phyloP scores from a whole-genome alignment of 2,888 invertebrate species.

The Chloromyia formosa region DNA sequence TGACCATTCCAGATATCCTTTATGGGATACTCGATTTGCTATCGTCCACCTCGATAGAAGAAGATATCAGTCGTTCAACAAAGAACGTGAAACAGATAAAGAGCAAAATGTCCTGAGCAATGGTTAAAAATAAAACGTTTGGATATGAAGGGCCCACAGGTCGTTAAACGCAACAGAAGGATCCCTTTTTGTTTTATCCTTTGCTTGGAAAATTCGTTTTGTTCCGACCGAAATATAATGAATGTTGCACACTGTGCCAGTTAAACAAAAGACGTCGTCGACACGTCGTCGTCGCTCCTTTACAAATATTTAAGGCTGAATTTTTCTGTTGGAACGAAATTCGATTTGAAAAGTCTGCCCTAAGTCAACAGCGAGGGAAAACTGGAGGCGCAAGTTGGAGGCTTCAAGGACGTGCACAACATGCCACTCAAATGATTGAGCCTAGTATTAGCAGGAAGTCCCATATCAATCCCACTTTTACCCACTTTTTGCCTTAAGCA shows the following conservation, averaged over 20 bases:
- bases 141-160: neutral
- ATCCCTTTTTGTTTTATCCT: slow-evolving; percentile 15
- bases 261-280: slow-evolving; percentile 26
- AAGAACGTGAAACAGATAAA: slow-evolving; percentile 32
- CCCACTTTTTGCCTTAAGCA: no score
- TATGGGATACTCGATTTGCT: slow-evolving; percentile 6
- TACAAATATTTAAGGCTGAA: slow-evolving; percentile 46
- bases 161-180: neutral
- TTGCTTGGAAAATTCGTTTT: slow-evolving; percentile 30
- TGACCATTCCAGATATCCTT: slow-evolving; percentile 29
- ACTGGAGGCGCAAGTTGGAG: neutral
- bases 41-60: neutral
- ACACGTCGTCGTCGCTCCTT: slow-evolving; percentile 11
- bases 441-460: no score
- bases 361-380: neutral
- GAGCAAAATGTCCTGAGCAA: neutral
- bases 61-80: neutral
- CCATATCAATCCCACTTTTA: no score
- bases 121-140: neutral
- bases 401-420: no score
- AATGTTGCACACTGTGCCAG: slow-evolving; percentile 38
- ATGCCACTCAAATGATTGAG: no score
- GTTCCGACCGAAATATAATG: slow-evolving; percentile 39
- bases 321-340: slow-evolving; percentile 45
- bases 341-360: slow-evolving; percentile 40